Evolutionary conservation across 1,140 invertebrate genomes (phyloP).

Genomic region (Drosophila mayri): DNA sequence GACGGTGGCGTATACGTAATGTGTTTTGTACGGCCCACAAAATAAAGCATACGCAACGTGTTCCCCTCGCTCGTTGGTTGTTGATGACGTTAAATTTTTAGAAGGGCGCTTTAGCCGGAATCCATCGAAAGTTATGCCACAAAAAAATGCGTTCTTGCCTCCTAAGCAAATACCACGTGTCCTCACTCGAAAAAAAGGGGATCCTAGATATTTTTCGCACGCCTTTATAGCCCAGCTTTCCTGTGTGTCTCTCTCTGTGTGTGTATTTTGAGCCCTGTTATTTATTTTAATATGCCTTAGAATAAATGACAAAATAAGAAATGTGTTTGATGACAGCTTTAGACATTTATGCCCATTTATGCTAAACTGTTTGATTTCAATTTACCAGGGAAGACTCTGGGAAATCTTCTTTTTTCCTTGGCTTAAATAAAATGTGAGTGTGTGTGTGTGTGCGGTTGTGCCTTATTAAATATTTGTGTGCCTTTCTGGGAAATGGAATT

Average conservation of each 20-base stretch:
- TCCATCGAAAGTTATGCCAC: conserved; percentile 69
- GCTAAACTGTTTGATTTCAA: conserved; percentile 76
- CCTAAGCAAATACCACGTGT: conserved; percentile 68
- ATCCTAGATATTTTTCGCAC: conserved; percentile 27
- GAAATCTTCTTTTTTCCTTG: not conserved
- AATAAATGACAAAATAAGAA: conserved; percentile 67
- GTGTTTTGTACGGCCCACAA: conserved; percentile 38
- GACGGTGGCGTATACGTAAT: conserved; percentile 72
- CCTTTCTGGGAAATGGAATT: conserved; percentile 10
- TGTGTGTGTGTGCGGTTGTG: not conserved
- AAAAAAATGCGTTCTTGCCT: conserved; percentile 54
- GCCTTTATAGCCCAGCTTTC: conserved; percentile 6
- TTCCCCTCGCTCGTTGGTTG: conserved; percentile 23
- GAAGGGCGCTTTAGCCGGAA: conserved; percentile 18
- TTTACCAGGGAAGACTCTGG: conserved; percentile 24
- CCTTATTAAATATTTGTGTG: conserved; percentile 18
- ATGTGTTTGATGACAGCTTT: conserved; percentile 78
- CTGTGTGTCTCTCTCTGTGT: conserved; percentile 8
- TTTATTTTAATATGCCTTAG: conserved; percentile 59
- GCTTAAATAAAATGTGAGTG: conserved; percentile 12
- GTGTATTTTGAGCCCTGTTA: conserved; percentile 46
- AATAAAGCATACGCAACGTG: conserved; percentile 74
- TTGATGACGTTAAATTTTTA: conserved; percentile 46
- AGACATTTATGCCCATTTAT: conserved; percentile 80
- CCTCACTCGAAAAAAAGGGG: conserved; percentile 30